Conservation (phyloP, 2,797 vertebrate species). For the Alosa sapidissima region DNA sequence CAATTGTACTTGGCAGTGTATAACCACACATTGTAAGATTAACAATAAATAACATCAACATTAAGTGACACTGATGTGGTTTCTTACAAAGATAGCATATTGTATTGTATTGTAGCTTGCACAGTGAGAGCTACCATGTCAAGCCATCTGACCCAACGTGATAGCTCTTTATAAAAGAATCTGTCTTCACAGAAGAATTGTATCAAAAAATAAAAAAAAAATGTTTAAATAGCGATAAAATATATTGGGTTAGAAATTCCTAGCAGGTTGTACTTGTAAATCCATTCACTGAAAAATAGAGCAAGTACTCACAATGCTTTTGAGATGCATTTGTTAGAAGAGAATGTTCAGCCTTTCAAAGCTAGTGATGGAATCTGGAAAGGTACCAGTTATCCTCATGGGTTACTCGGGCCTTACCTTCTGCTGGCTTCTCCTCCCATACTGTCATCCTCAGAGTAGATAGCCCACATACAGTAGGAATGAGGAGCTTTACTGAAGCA, state of each 20-base stretch:
- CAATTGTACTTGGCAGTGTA: constrained; percentile 62
- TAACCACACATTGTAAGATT: constrained; percentile 63
- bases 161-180: neutral
- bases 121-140: constrained; percentile 52
- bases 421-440: neutral
- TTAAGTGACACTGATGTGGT: constrained; percentile 15
- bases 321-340: neutral
- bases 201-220: neutral
- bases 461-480: constrained; percentile 45
- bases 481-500: constrained; percentile 56
- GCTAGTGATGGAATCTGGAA: neutral
- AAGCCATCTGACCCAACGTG: neutral
- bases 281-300: neutral
- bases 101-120: constrained; percentile 39
- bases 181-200: neutral
- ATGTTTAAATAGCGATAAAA: neutral
- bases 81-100: constrained; percentile 35
- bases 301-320: neutral
- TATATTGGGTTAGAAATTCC: neutral
- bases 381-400: neutral
- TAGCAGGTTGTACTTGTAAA: neutral
- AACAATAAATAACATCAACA: constrained; percentile 56
- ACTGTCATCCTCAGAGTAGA: neutral
- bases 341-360: neutral
- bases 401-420: neutral